These are phyloP conservation scores for Pelodytes ibericus DNA, from an alignment of 2,797 vertebrate genomes.

Conservation along the genomic window DNA sequence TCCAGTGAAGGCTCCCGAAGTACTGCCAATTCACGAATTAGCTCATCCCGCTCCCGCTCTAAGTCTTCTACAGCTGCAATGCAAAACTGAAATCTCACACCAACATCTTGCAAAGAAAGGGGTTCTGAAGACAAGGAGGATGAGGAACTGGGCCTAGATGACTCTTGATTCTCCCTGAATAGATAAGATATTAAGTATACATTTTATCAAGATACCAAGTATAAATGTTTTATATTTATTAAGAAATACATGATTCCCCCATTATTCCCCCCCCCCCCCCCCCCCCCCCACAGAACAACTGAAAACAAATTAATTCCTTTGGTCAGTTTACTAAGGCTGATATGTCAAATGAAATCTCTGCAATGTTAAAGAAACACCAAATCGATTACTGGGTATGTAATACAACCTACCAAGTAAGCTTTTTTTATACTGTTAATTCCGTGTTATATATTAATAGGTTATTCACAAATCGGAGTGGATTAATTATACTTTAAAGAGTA, in stretches of 20 bases:
- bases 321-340: too few species aligned
- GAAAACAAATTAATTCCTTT: not conserved
- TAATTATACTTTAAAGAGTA: not conserved
- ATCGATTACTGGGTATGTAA: not conserved
- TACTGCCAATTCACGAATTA: slow-evolving; percentile 77
- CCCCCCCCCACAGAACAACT: not conserved
- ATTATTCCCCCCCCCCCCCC: too few species aligned
- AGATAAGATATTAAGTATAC: not conserved
- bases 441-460: not conserved
- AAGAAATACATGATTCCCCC: too few species aligned
- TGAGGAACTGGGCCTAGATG: not conserved
- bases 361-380: not conserved
- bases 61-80: slow-evolving; percentile 79
- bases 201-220: not conserved
- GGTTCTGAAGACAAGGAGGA: slow-evolving; percentile 28
- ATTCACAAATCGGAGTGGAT: not conserved
- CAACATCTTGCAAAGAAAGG: slow-evolving; percentile 71
- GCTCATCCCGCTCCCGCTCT: slow-evolving; percentile 77
- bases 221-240: too few species aligned
- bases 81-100: slow-evolving; percentile 78
- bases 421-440: not conserved
- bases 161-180: slow-evolving; percentile 7
- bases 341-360: not conserved
- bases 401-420: not conserved
- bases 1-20: slow-evolving; percentile 80